A percentile compares a stretch with the other conserved stretches of the same genome.
Evolutionary conservation across 1,140 invertebrate genomes (phyloP).

Genomic region (Megathymus violae): DNA sequence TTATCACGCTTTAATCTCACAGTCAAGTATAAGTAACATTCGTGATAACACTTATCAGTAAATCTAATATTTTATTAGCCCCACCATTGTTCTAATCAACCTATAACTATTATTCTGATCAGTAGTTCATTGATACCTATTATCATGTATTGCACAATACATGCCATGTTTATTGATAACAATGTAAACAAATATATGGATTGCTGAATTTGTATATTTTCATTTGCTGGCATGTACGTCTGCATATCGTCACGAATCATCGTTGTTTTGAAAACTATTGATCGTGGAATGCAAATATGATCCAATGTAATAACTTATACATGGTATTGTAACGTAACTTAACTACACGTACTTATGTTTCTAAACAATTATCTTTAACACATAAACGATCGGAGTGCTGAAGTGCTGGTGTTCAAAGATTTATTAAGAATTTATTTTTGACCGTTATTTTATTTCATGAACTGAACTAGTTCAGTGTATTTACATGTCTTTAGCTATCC

Average conservation of each 20-base stretch:
- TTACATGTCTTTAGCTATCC: conserved; percentile 9
- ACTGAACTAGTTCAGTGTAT: no score
- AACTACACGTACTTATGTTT: background rate
- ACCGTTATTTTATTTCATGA: conserved; percentile 14
- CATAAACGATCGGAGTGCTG: no score
- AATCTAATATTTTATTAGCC: conserved; percentile 63
- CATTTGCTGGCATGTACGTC: conserved; percentile 1
- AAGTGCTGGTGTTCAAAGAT: no score
- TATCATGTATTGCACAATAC: conserved; percentile 58
- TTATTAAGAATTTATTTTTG: no score
- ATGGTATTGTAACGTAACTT: background rate
- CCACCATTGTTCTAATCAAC: conserved; percentile 50
- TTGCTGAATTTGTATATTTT: conserved; percentile 47
- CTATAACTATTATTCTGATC: conserved; percentile 48
- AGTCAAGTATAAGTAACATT: conserved; percentile 56
- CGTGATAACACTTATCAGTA: conserved; percentile 71
- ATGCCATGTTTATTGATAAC: conserved; percentile 58
- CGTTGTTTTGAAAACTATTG: conserved; percentile 47
- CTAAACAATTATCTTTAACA: background rate
- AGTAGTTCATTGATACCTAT: conserved; percentile 59
- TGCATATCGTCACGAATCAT: conserved; percentile 18
- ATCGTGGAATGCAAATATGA: conserved; percentile 56
- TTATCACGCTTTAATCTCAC: conserved; percentile 67
- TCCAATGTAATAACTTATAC: background rate
- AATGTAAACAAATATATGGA: conserved; percentile 54